Evolutionary conservation across 2,888 invertebrate genomes (phyloP), one percentile per base, ranked within the genome.

Genomic region (Polia nebulosa): DNA sequence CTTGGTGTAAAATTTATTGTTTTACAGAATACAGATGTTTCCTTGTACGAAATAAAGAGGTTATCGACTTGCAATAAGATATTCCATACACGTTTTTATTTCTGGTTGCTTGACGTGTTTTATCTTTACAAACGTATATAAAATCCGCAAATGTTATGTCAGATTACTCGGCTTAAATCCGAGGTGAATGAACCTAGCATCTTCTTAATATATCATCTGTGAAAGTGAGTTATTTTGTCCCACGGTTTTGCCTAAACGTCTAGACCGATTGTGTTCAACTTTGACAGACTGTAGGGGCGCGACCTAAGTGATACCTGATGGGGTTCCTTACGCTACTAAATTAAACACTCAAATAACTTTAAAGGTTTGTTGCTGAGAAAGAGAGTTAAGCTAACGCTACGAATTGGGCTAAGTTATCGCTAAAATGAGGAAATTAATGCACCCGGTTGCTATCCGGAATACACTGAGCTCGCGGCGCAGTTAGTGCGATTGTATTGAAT

Each of bases 31-130:
- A 1, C 17, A 39, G 8, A 11, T 39, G 25, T 34, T 22, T 20
- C 13, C 17, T 27, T 32, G 6, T 8, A 1, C 51, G 22, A 52
- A 72, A 39, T 32, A 20, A 72, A 52, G 20, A 72, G 52, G 69
- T 62, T 53, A 27, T 39, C 15, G 73, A 62, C 69, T 20, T 27
- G n/a, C 5, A 22, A 15, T 45, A 53, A 22, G 20, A 45, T 73
- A 70, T 72, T 69, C 73, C 17, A 15, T 15, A 22, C 72, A 53
- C 63, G 69, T 0, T 22, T 29, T 7, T 25, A 11, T 32, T n/a
- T 29, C 61, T 69, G 51, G 52, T 72, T 61, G 29, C 13, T 61
- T 52, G 34, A 22, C 25, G 7, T 25, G n/a, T 72, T 25, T 32
- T 69, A 72, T 72, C 62, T 62, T 29, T 4, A 52, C 25, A 72